A percentile compares a stretch with the other conserved stretches of the same genome.
phyloP scores from a whole-genome alignment of 30 jellyfish, hydroid and myxozoan species.

The Turritopsis dohrnii region DNA sequence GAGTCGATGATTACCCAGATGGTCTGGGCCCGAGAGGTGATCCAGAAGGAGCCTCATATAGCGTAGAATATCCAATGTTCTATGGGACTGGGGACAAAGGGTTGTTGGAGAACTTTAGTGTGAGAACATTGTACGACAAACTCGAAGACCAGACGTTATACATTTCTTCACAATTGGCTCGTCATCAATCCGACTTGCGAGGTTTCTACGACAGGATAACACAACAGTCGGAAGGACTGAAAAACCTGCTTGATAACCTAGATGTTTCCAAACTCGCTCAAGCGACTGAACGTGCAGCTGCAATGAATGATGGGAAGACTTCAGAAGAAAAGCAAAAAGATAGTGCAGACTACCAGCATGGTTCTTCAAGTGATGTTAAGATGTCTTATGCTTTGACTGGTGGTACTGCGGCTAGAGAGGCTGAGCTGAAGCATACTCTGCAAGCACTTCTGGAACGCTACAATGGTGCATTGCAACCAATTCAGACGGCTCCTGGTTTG shows the following conservation, averaged over 20 bases:
- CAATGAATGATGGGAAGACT: slow-evolving; percentile 13
- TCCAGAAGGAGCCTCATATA: slow-evolving; percentile 55
- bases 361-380: not conserved
- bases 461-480: slow-evolving; percentile 24
- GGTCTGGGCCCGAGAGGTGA: slow-evolving; percentile 77
- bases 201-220: slow-evolving; percentile 93
- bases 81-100: slow-evolving; percentile 35
- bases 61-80: slow-evolving; percentile 45
- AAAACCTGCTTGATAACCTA: slow-evolving; percentile 71
- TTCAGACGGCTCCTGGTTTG: not conserved
- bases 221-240: slow-evolving; percentile 96
- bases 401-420: slow-evolving; percentile 34
- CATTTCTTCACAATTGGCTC: slow-evolving; percentile 91
- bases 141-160: slow-evolving; percentile 95
- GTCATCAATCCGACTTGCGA: slow-evolving; percentile 93
- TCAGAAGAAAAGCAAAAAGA: not conserved
- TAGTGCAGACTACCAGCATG: not conserved
- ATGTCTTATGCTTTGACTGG: slow-evolving; percentile 24
- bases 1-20: slow-evolving; percentile 70
- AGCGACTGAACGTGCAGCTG: slow-evolving; percentile 85
- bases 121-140: slow-evolving; percentile 89
- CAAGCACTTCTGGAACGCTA: slow-evolving; percentile 44
- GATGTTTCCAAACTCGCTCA: slow-evolving; percentile 77
- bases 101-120: slow-evolving; percentile 90
- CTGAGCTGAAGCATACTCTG: slow-evolving; percentile 65